A percentile compares a stretch with the other conserved stretches of the same genome.
Conservation (phyloP, 2,113 vertebrate genomes). For the Pterocles orientalis region DNA sequence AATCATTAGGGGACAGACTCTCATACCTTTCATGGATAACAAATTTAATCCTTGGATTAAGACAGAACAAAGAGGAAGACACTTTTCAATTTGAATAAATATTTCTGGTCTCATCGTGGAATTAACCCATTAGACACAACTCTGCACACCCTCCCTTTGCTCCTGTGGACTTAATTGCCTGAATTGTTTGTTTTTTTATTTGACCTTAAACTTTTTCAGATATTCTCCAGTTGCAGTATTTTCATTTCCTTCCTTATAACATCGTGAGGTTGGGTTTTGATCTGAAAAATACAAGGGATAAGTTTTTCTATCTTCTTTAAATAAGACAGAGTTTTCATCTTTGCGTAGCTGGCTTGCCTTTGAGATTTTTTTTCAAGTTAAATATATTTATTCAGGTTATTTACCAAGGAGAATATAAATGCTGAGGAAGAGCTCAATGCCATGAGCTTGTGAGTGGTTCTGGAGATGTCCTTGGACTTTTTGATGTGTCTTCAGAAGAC, state of each 20-base stretch:
- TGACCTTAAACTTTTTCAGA: constrained; percentile 11
- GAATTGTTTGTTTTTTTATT: background rate
- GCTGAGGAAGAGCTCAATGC: background rate
- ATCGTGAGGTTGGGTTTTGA: background rate
- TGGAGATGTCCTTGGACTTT: background rate
- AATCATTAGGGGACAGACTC: background rate
- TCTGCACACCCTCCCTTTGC: background rate
- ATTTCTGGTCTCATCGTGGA: background rate
- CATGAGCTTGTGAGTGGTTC: background rate
- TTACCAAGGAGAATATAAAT: background rate
- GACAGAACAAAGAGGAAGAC: background rate
- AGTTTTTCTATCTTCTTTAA: background rate
- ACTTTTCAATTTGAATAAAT: background rate
- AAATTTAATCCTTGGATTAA: background rate
- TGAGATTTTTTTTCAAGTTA: background rate
- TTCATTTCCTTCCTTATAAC: background rate
- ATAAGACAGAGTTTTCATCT: background rate
- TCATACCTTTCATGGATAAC: background rate
- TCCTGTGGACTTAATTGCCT: background rate
- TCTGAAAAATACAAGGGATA: background rate
- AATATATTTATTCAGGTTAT: background rate
- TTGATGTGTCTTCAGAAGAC: background rate
- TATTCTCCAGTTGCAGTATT: background rate
- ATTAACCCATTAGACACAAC: background rate
- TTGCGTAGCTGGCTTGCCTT: background rate